phyloP scores from a whole-genome alignment of 2,113 vertebrate species.

The Lipophrys pholis region DNA sequence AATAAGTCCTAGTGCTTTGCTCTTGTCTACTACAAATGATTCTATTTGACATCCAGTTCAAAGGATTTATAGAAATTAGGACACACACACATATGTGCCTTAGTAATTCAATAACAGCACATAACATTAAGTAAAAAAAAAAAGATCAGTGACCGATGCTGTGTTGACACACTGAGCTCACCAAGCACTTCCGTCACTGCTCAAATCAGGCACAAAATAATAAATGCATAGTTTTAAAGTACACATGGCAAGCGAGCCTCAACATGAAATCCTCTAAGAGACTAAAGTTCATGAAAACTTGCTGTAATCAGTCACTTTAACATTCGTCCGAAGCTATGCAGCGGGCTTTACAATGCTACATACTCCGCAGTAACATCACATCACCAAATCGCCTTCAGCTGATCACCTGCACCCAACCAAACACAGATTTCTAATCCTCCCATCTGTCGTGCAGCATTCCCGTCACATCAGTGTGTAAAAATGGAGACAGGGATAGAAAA shows the following conservation, averaged over 20 bases:
- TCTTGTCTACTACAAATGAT: too few species aligned
- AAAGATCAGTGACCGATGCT: background rate
- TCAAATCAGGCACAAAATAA: conserved; percentile 56
- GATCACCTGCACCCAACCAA: background rate
- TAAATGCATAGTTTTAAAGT: conserved; percentile 56
- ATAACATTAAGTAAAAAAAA: too few species aligned
- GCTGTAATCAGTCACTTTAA: conserved; percentile 13
- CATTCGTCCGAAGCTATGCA: background rate
- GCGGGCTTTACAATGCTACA: background rate
- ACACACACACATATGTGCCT: too few species aligned
- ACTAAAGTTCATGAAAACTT: background rate
- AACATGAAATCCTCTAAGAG: background rate
- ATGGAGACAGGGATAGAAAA: conserved; percentile 10
- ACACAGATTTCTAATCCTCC: background rate
- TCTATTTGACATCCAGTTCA: too few species aligned
- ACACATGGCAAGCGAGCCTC: conserved; percentile 11
- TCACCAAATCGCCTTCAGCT: background rate
- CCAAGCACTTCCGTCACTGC: conserved; percentile 6
- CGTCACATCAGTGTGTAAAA: conserved; percentile 15
- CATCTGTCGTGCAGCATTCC: conserved; percentile 22
- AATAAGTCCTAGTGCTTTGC: conserved; percentile 3
- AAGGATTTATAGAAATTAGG: too few species aligned
- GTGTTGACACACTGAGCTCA: background rate
- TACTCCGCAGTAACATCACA: background rate
- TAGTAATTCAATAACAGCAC: too few species aligned